Base-by-base conservation (phyloP, 64 coral and sea anemone species). In the Orbicella faveolata region DNA sequence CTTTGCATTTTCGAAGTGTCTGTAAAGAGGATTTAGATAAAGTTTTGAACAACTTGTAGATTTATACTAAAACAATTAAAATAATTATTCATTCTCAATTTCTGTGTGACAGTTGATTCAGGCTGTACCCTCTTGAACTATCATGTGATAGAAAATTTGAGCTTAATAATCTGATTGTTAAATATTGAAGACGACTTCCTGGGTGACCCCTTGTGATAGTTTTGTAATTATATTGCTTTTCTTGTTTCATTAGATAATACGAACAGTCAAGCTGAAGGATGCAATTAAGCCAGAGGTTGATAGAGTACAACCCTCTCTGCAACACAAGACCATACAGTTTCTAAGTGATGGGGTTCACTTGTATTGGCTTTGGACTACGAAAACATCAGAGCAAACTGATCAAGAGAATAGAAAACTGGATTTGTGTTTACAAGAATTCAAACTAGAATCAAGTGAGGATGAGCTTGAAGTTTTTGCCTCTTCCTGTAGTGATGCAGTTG, bases 281-380 rank as follows among this genome's bases (percentile, higher is more conserved):
- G 11, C 64, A 25, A 21, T 2, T 44, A 12, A 68, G 23, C 0
- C 63, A 16, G 39, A 52, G 21, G 64, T 2, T 25, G 37, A 57
- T 75, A 39, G 13, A 35, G 33, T 6, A 3, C 68, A 76, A 37
- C 35, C 52, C 37, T 16, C 52, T 62, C 25, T 17, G 15, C 53
- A 65, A 39, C 52, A 36, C 65, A 89, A 70, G 51, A 94, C 92
- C 30, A 15, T 94, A 2, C 88, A 94, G 33, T 68, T 94, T 0
- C 70, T 88, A 55, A 94, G 79, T 86, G 92, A 94, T 37, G 64
- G 83, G 44, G 88, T 94, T 37, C 75, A 85, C 66, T 75, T 94
- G 48, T 94, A 90, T 34, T 94, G 92, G 92, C 53, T 94, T 52
- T 94, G 75, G 65, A 44, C 73, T 53, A 18, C 55, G 9, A 83